Evolutionary conservation across 1,140 invertebrate species (phyloP), one percentile per base, ranked within the genome.

Genomic region (Drosophila ficusphila): DNA sequence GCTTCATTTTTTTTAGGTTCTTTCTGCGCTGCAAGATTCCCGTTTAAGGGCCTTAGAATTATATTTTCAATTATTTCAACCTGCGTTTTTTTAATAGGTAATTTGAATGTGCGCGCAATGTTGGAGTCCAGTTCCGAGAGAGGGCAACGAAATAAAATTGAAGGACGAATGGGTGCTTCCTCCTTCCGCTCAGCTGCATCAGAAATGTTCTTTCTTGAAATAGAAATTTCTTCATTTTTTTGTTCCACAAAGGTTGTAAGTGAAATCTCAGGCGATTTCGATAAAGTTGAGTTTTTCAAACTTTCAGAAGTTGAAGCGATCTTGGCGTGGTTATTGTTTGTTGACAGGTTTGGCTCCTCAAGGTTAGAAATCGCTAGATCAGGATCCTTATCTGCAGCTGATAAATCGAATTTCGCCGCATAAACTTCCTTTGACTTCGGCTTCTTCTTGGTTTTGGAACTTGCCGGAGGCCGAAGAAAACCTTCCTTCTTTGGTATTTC

Each of bases 41-140:
- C 11, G 4, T 12, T 18, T 2, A 60, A 18, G 0, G 61, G n/a
- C 5, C 64, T 53, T 5, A 79, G 27, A 9, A 14, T 12, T 33
- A 86, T 79, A 16, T 79, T 27, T 34, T 86, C 81, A 4, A 86
- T 4, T 3, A 86, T 86, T 21, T 57, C 6, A 4, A 86, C 9
- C 1, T 16, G 41, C 7, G 0, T 19, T 5, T 25, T 52, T 33
- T 11, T 29, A 12, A 5, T 7, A 7, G 58, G 49, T 2, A 86
- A 11, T 12, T 67, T 46, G 4, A 86, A 74, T 18, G 31, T 19
- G 3, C 81, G 81, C 8, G 36, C n/a, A 8, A 16, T 7, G 3
- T 57, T 69, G 1, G 8, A 6, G 7, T 46, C 27, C 0, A 79
- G 9, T 7, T 79, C 58, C 39, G 70, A 34, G 2, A 86, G 42